These are phyloP conservation scores for Cliona cf. orientalis DNA, from an alignment of 37 sponge, comb jelly and placozoan genomes.

Conservation along the genomic window DNA sequence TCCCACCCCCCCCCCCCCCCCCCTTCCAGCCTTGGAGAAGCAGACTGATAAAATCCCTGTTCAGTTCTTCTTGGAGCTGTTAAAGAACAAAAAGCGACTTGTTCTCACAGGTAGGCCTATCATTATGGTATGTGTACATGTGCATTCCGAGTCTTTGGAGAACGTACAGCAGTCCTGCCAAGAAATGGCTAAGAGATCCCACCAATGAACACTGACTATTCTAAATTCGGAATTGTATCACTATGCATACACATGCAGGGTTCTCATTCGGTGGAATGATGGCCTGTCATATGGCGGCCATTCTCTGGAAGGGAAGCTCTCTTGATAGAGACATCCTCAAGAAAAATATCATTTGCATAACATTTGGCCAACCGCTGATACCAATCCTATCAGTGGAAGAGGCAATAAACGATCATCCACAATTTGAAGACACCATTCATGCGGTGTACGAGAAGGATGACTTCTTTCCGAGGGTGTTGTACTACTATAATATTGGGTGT, in stretches of 20 bases:
- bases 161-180: too few relatives aligned
- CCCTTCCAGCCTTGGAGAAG: not conserved
- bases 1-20: not conserved
- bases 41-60: not conserved
- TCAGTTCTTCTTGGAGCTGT: not conserved
- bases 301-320: slow-evolving; percentile 17
- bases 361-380: slow-evolving; percentile 54
- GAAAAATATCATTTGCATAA: slow-evolving; percentile 35
- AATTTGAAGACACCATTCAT: slow-evolving; percentile 34
- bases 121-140: not conserved
- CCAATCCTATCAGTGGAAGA: slow-evolving; percentile 16
- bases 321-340: slow-evolving; percentile 12
- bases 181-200: too few relatives aligned
- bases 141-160: too few relatives aligned
- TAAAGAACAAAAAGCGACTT: not conserved
- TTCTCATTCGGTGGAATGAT: slow-evolving; percentile 60
- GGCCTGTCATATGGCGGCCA: slow-evolving; percentile 44
- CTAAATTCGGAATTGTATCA: too few relatives aligned
- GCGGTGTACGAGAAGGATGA: slow-evolving; percentile 37
- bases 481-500: not conserved
- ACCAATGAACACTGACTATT: too few relatives aligned
- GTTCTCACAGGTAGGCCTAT: not conserved
- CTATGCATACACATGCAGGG: slow-evolving; percentile 44
- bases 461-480: slow-evolving; percentile 30
- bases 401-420: not conserved